Percentiles rank a stretch among this genome's conserved stretches.
These are phyloP conservation scores for Lasioglossum vierecki DNA, from an alignment of 2,888 invertebrate species.

Conservation along the genomic window DNA sequence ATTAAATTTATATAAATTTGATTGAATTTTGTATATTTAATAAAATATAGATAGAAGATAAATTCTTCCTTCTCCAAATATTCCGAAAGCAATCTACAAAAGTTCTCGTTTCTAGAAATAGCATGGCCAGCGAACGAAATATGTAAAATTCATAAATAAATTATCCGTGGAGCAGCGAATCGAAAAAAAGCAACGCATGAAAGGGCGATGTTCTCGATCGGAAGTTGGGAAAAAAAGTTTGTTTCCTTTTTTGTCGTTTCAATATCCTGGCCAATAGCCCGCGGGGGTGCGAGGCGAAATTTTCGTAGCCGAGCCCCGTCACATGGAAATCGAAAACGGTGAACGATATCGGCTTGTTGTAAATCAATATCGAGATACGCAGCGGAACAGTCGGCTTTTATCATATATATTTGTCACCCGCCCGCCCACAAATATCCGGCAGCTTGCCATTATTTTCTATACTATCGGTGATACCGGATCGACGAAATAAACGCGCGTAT, in stretches of 20 bases:
- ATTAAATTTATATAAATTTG: too few species aligned
- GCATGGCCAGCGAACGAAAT: background rate
- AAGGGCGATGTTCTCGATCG: background rate
- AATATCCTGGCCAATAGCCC: constrained; percentile 21
- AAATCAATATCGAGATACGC: constrained; percentile 69
- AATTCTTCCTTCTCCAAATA: too few species aligned
- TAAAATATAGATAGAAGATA: too few species aligned
- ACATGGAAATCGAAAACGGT: constrained; percentile 58
- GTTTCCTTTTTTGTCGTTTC: constrained; percentile 14
- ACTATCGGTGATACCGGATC: constrained; percentile 44
- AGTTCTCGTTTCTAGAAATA: background rate
- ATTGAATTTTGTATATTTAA: too few species aligned
- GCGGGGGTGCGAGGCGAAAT: constrained; percentile 28
- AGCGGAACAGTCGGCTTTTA: constrained; percentile 55
- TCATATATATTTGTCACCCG: constrained; percentile 69
- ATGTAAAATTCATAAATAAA: background rate
- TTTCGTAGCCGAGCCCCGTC: constrained; percentile 31
- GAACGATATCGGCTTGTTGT: constrained; percentile 59
- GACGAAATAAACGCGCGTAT: constrained; percentile 58
- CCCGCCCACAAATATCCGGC: constrained; percentile 69
- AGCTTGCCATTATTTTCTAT: constrained; percentile 66
- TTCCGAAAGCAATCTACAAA: background rate
- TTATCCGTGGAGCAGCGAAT: background rate
- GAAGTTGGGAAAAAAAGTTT: background rate
- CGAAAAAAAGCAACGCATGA: background rate